A percentile compares a stretch with the other conserved stretches of the same genome.
Evolutionary conservation across 2,888 invertebrate genomes (phyloP).

Genomic region (Catonia carolina): DNA sequence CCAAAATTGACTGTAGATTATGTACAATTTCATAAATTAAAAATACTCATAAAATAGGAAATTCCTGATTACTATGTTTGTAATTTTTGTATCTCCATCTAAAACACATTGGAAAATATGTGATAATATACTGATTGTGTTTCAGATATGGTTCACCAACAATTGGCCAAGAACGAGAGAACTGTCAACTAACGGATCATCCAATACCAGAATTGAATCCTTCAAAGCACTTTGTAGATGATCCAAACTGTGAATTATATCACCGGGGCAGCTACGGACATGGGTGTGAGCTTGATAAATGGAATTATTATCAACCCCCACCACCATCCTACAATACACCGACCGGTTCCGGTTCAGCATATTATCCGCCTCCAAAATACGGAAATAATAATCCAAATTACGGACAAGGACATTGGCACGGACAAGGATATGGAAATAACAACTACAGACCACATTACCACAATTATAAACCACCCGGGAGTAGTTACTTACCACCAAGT

Average conservation of each 20-base stretch:
- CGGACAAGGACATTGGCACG: no score
- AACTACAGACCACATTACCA: no score
- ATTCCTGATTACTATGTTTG: no score
- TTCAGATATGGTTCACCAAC: conserved; percentile 59
- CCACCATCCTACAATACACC: not conserved
- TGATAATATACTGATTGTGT: conserved; percentile 1
- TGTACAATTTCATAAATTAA: no score
- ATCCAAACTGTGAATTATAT: conserved; percentile 65
- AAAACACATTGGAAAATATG: no score
- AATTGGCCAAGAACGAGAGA: conserved; percentile 59
- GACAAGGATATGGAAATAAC: no score
- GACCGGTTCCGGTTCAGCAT: not conserved
- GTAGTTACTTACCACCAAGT: not conserved
- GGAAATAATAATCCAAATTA: not conserved
- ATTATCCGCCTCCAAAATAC: not conserved
- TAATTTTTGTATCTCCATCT: no score
- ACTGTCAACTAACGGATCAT: conserved; percentile 72
- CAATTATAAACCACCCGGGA: no score
- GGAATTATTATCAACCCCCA: not conserved
- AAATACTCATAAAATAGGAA: no score
- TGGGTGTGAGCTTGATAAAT: conserved; percentile 65
- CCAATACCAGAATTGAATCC: conserved; percentile 59
- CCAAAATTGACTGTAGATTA: no score
- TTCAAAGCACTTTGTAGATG: conserved; percentile 50
- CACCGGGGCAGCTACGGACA: conserved; percentile 74